Percentiles rank a stretch among this genome's conserved stretches.
Evolutionary conservation across 2,113 vertebrate species (phyloP).

Genomic region (Ciconia stormi): DNA sequence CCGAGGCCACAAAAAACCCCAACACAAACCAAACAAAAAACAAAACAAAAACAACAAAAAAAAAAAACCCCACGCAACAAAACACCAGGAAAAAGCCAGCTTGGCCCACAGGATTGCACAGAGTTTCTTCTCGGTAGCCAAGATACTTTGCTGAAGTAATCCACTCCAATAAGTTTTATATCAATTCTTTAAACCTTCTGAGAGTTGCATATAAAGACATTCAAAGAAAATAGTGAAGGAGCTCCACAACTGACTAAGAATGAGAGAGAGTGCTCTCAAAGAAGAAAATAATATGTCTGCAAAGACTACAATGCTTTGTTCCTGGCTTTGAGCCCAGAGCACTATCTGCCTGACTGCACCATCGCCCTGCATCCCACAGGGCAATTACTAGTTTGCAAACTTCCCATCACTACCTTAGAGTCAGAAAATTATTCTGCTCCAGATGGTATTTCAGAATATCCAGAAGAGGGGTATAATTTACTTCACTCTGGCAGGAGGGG

Average conservation of each 20-base stretch:
- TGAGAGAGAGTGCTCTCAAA: not conserved
- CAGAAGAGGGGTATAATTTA: not conserved
- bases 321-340: not conserved
- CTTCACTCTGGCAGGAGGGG: not conserved
- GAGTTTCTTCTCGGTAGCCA: not conserved
- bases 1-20: not conserved
- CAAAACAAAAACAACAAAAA: too few species aligned
- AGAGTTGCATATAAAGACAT: not conserved
- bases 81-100: accelerated
- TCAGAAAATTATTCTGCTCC: not conserved
- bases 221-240: not conserved
- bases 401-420: not conserved
- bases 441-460: not conserved
- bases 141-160: not conserved
- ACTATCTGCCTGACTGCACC: not conserved
- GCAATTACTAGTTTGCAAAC: not conserved
- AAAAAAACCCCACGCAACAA: too few species aligned
- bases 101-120: not conserved
- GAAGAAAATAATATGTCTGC: not conserved
- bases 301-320: not conserved
- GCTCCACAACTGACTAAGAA: not conserved
- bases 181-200: not conserved
- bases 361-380: not conserved
- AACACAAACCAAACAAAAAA: not conserved
- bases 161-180: not conserved